A percentile compares a stretch with the other conserved stretches of the same genome.
These are phyloP conservation scores for Germaria angustata DNA, from an alignment of 2,888 invertebrate species.

Conservation along the genomic window DNA sequence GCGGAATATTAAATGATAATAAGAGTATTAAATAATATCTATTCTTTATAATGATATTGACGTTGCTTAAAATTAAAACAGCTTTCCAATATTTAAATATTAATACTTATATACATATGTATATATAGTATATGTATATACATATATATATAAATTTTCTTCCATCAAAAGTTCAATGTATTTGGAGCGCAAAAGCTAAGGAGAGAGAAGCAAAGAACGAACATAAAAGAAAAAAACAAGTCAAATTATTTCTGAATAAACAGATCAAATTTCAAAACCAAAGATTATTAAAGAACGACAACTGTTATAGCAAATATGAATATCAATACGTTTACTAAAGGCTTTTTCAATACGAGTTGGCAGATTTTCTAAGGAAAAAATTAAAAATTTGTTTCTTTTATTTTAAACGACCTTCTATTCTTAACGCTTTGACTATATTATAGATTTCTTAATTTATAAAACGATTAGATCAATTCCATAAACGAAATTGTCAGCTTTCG, in stretches of 20 bases:
- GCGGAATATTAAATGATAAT: background rate
- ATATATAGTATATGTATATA: too few relatives aligned
- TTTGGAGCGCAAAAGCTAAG: constrained; percentile 21
- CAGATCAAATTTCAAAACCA: constrained; percentile 46
- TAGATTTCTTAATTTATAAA: too few relatives aligned
- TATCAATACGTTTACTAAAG: background rate
- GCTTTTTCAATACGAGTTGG: too few relatives aligned
- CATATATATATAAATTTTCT: background rate
- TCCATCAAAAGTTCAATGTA: constrained; percentile 25
- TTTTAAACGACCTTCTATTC: too few relatives aligned
- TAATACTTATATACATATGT: too few relatives aligned
- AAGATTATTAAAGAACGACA: constrained; percentile 37
- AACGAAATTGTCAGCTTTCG: too few relatives aligned
- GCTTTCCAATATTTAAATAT: too few relatives aligned
- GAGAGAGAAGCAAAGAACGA: background rate
- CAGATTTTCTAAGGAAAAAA: too few relatives aligned
- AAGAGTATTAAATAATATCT: background rate
- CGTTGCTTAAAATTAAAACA: constrained; percentile 14
- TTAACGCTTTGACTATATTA: too few relatives aligned
- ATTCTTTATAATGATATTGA: constrained; percentile 2
- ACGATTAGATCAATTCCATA: too few relatives aligned
- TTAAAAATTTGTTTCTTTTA: too few relatives aligned
- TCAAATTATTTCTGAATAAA: constrained; percentile 26
- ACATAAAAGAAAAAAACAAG: constrained; percentile 1
- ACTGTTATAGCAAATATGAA: background rate